Evolutionary conservation across 2,797 vertebrate genomes (phyloP).

Genomic region (Trachurus trachurus): DNA sequence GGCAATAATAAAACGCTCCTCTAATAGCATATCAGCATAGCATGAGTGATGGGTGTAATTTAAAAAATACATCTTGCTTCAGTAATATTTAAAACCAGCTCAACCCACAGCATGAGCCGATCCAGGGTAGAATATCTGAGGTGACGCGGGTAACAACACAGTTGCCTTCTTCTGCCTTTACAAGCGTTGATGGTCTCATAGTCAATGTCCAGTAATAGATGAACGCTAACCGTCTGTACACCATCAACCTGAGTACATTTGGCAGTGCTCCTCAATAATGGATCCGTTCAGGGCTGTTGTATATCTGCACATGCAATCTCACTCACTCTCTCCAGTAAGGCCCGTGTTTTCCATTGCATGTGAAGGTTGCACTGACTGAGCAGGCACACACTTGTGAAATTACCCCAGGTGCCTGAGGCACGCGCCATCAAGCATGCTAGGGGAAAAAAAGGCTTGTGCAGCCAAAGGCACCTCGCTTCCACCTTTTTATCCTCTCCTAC

Average conservation of each 20-base stretch:
- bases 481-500: conserved; percentile 2
- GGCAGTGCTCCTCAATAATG: conserved; percentile 30
- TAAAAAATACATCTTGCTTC: too few species aligned
- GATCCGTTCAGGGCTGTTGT: conserved; percentile 19
- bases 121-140: neutral
- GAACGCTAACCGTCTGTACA: conserved; percentile 8
- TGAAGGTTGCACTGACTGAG: conserved; percentile 28
- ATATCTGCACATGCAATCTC: neutral
- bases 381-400: conserved; percentile 47
- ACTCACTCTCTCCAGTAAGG: neutral
- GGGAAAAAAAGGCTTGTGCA: conserved; percentile 22
- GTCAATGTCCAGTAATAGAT: neutral
- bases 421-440: conserved; percentile 35
- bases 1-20: neutral
- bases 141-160: neutral
- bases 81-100: conserved; percentile 30
- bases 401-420: conserved; percentile 30
- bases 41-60: neutral
- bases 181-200: neutral
- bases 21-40: neutral
- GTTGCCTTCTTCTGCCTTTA: neutral
- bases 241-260: conserved; percentile 15
- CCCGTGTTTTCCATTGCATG: conserved; percentile 36
- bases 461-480: conserved; percentile 27
- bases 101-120: neutral